Percentiles rank a stretch among this genome's conserved stretches.
These are phyloP conservation scores for Pseudomyrmex dendroicus DNA, from an alignment of 1,140 invertebrate species.

Conservation along the genomic window DNA sequence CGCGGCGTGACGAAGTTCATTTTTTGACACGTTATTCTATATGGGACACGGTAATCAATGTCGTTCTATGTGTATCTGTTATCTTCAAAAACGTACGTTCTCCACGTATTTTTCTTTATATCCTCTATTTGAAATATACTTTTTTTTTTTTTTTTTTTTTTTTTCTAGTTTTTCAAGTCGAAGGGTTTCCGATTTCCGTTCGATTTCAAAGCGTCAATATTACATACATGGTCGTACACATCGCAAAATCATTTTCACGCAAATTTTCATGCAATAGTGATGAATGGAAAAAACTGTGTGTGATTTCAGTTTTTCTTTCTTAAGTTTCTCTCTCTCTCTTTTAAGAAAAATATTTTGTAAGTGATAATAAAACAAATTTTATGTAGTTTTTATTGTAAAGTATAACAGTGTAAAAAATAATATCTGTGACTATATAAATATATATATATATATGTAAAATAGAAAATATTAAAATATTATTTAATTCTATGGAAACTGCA, in stretches of 20 bases:
- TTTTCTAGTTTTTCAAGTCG: too few species aligned
- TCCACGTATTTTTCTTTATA: neutral
- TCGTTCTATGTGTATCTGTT: neutral
- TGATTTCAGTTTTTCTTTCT: neutral
- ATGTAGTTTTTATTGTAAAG: too few species aligned
- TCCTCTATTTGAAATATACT: neutral
- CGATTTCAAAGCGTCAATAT: neutral
- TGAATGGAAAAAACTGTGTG: constrained; percentile 18
- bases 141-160: too few species aligned
- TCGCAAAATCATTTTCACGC: neutral
- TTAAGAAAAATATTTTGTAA: neutral
- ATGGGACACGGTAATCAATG: neutral
- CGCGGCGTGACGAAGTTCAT: neutral
- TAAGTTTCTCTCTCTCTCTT: neutral
- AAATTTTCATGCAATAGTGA: neutral
- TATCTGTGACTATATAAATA: too few species aligned
- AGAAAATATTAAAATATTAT: too few species aligned
- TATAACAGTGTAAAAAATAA: too few species aligned
- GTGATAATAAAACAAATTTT: neutral
- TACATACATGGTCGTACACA: neutral
- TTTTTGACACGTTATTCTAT: neutral
- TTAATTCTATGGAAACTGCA: too few species aligned
- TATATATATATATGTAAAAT: too few species aligned
- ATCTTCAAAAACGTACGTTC: too few species aligned
- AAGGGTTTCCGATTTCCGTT: neutral